Percentiles rank a stretch among this genome's conserved stretches.
Conservation (phyloP, 2,888 invertebrate genomes). For the Gastrophysa polygoni region DNA sequence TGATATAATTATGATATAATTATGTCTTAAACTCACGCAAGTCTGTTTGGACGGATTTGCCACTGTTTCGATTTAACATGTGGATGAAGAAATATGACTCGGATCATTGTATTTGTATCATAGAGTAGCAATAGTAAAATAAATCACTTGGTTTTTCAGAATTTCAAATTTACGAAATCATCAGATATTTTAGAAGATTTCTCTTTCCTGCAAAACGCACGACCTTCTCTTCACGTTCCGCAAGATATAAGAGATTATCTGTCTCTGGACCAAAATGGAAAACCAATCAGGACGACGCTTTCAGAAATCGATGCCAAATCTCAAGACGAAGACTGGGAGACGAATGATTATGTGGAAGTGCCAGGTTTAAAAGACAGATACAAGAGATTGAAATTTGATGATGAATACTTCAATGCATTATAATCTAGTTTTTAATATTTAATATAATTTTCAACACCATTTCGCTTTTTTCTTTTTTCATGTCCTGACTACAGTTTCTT, state of each 20-base stretch:
- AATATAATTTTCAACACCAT: neutral
- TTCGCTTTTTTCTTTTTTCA: no score
- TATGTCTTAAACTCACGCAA: no score
- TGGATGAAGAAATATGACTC: no score
- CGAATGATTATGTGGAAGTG: slow-evolving; percentile 70
- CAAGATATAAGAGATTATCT: slow-evolving; percentile 65
- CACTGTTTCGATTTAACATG: no score
- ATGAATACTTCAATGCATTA: slow-evolving; percentile 3
- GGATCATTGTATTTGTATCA: no score
- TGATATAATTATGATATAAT: no score
- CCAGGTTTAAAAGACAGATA: slow-evolving; percentile 46
- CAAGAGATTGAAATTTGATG: neutral
- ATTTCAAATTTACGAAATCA: slow-evolving; percentile 65
- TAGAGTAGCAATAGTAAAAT: no score
- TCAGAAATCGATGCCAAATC: slow-evolving; percentile 61
- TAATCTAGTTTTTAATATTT: neutral
- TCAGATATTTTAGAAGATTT: slow-evolving; percentile 64
- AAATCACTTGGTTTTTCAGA: slow-evolving; percentile 59
- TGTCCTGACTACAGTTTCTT: no score
- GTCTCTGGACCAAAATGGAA: slow-evolving; percentile 65
- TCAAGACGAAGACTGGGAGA: slow-evolving; percentile 69
- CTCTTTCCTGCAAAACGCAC: slow-evolving; percentile 69
- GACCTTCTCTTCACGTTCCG: slow-evolving; percentile 58
- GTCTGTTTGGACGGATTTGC: no score
- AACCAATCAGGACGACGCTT: slow-evolving; percentile 66